Percentiles rank a stretch among this genome's conserved stretches.
Conservation (phyloP, 2,888 invertebrate species). For the Mongoloraphidia duomilia region DNA sequence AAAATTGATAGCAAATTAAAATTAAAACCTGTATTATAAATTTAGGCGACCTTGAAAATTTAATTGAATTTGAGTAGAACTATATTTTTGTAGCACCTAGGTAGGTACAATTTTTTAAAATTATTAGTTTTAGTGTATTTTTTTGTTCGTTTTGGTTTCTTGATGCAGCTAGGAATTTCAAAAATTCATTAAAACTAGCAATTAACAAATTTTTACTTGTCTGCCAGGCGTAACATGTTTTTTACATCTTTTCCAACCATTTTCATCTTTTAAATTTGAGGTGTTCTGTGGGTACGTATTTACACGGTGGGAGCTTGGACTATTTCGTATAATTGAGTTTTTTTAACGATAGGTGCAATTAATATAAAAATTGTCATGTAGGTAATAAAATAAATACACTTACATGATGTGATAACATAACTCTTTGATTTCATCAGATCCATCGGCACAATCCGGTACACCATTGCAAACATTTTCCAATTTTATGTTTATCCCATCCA, state of each 20-base stretch:
- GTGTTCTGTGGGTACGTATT: too few relatives aligned
- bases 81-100: neutral
- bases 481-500: slow-evolving; percentile 15
- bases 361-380: neutral
- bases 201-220: too few relatives aligned
- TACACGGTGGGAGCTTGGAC: too few relatives aligned
- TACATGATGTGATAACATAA: slow-evolving; percentile 22
- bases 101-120: too few relatives aligned
- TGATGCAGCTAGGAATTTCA: too few relatives aligned
- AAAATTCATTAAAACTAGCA: too few relatives aligned
- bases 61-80: neutral
- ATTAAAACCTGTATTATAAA: neutral
- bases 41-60: neutral
- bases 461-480: slow-evolving; percentile 17
- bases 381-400: slow-evolving; percentile 1
- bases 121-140: too few relatives aligned
- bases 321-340: neutral
- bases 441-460: slow-evolving; percentile 25
- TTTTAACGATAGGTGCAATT: neutral
- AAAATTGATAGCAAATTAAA: neutral
- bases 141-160: too few relatives aligned
- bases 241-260: too few relatives aligned
- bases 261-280: too few relatives aligned
- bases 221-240: too few relatives aligned
- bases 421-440: slow-evolving; percentile 26